These are phyloP conservation scores for Tyrannus savana DNA, from an alignment of 2,113 vertebrate species.

Conservation along the genomic window DNA sequence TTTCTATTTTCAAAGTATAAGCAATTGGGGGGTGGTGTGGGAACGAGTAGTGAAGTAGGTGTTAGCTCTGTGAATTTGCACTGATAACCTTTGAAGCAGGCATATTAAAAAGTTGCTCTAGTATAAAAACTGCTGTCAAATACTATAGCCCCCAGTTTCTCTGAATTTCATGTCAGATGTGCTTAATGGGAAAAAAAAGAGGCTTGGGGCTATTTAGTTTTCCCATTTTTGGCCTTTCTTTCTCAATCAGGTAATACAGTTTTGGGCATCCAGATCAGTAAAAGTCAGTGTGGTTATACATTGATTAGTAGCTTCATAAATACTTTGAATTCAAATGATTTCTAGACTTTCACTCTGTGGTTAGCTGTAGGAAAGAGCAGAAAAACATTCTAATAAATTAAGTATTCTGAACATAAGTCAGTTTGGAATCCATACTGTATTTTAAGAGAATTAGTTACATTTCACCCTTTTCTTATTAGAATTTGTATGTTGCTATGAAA, in stretches of 20 bases:
- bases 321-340: background rate
- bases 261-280: background rate
- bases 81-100: background rate
- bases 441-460: background rate
- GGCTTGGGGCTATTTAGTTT: background rate
- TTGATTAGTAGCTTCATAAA: background rate
- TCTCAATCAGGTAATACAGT: background rate
- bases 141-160: background rate
- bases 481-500: background rate
- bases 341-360: background rate
- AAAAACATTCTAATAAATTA: background rate
- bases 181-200: background rate
- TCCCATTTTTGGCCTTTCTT: background rate
- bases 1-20: background rate
- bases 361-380: background rate
- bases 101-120: accelerated
- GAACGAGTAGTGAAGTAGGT: background rate
- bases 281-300: background rate
- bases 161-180: background rate
- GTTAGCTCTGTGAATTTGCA: background rate
- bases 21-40: background rate
- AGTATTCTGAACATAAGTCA: background rate
- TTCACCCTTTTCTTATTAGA: background rate
- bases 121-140: background rate
- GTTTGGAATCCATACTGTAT: background rate